Evolutionary conservation across 1,140 invertebrate species (phyloP), one percentile per base, ranked within the genome.

Genomic region (Phymastichus coffea): DNA sequence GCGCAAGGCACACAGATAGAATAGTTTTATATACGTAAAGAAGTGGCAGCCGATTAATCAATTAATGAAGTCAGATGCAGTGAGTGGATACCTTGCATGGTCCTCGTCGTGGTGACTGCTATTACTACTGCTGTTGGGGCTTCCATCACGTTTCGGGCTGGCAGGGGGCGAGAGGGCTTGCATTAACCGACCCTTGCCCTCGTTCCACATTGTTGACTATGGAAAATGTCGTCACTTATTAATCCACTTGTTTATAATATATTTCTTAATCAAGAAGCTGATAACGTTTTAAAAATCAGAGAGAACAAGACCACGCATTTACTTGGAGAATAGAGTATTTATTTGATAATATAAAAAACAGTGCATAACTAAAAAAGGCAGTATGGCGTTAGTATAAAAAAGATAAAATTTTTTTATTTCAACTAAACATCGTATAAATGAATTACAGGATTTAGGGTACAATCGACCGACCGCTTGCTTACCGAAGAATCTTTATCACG

Each of bases 91-190:
- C 78, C 77, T 79, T 70, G 69, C 73, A 25, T 72, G 76, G 68
- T 79, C 77, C 63, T 78, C 77, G 43, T 78, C 76, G 47, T 77
- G 70, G 37, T 76, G 68, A 43, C 66, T 68, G 46, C 74, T 76
- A 58, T 72, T 76, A 63, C 66, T 77, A 62, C 76, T 78, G 53
- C 75, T 73, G 53, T 72, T 76, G 4, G 78, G 77, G 55, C 78
- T 80, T 35, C 75, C 69, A 33, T 79, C 77, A 35, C 78, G 66
- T 61, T 77, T 82, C 2, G 91, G 91, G 66, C 89, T 92, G 44
- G 86, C 86, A 2, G 91, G 90, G 41, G 94, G 93, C 65, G 92
- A 94, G 14, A 96, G 83, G 8, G 93, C 94, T 78, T 94, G 91
- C 78, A 93, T 87, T 38, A 97, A 82, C 58, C 89, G 86, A 4